These are phyloP conservation scores for Mechanitis messenoides DNA, from an alignment of 2,888 invertebrate genomes.

Conservation along the genomic window DNA sequence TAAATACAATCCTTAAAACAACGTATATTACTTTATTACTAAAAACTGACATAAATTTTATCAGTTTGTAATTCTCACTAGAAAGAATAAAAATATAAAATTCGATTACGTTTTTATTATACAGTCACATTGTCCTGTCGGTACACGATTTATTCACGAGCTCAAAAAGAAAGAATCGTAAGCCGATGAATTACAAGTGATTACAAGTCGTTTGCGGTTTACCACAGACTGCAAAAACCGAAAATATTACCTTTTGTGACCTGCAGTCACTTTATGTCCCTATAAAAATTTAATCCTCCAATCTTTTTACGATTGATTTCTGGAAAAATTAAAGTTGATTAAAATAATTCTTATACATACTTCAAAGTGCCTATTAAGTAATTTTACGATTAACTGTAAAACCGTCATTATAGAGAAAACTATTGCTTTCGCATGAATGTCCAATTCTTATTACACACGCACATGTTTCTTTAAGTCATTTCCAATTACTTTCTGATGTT, in stretches of 20 bases:
- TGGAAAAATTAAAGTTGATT: slow-evolving; percentile 27
- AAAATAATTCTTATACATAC: not conserved
- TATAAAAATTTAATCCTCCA: slow-evolving; percentile 36
- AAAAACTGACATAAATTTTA: too few species aligned
- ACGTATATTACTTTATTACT: too few species aligned
- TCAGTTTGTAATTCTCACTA: too few species aligned
- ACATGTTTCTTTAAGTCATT: too few species aligned
- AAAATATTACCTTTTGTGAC: slow-evolving; percentile 37
- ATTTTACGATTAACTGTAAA: too few species aligned
- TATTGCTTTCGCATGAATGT: too few species aligned
- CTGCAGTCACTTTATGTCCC: slow-evolving; percentile 37
- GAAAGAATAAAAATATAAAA: too few species aligned
- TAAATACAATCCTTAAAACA: too few species aligned
- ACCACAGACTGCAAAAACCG: slow-evolving; percentile 46
- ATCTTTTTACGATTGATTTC: slow-evolving; percentile 30
- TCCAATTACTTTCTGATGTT: too few species aligned
- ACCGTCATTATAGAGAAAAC: too few species aligned
- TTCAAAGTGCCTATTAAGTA: too few species aligned
- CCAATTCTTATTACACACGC: too few species aligned
- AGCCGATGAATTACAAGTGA: slow-evolving; percentile 29
- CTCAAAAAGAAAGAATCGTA: slow-evolving; percentile 11
- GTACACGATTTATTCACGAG: not conserved
- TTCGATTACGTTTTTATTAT: not conserved
- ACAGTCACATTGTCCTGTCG: not conserved
- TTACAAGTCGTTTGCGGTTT: slow-evolving; percentile 45